phyloP scores from a whole-genome alignment of 2,888 invertebrate genomes.

The Drosophila prostipennis region DNA sequence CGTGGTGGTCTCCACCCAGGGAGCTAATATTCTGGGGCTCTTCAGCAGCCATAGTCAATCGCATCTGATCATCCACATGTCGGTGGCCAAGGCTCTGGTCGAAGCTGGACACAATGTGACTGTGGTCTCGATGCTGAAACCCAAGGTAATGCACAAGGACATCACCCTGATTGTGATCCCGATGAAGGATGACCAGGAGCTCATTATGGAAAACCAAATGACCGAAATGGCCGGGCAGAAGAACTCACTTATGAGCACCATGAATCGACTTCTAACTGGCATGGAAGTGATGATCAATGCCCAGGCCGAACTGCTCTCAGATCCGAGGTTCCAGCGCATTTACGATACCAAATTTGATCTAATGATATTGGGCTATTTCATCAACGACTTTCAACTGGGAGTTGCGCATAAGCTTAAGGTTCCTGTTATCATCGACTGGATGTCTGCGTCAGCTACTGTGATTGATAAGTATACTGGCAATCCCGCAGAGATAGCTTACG shows the following conservation, averaged over 20 bases:
- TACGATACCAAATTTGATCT: constrained; percentile 80
- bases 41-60: constrained; percentile 81
- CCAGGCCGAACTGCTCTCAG: constrained; percentile 67
- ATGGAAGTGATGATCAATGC: constrained; percentile 59
- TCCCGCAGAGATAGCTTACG: constrained; percentile 73
- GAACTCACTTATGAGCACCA: constrained; percentile 42
- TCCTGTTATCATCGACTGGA: constrained; percentile 76
- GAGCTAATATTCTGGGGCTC: constrained; percentile 80
- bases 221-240: constrained; percentile 55
- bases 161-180: constrained; percentile 75
- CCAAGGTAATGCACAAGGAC: constrained; percentile 69
- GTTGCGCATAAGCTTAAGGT: constrained; percentile 77
- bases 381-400: constrained; percentile 79
- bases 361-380: constrained; percentile 81
- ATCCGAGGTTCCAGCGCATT: constrained; percentile 69
- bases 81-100: constrained; percentile 71
- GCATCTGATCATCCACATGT: constrained; percentile 82
- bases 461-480: constrained; percentile 69
- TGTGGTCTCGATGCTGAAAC: constrained; percentile 71
- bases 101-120: constrained; percentile 82
- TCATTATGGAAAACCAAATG: constrained; percentile 43
- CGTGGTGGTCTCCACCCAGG: constrained; percentile 19
- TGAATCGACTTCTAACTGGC: constrained; percentile 46
- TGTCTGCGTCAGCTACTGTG: constrained; percentile 50
- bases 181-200: constrained; percentile 54